A percentile compares a stretch with the other conserved stretches of the same genome.
Conservation (phyloP, 1,140 invertebrate species). For the Arion vulgaris region DNA sequence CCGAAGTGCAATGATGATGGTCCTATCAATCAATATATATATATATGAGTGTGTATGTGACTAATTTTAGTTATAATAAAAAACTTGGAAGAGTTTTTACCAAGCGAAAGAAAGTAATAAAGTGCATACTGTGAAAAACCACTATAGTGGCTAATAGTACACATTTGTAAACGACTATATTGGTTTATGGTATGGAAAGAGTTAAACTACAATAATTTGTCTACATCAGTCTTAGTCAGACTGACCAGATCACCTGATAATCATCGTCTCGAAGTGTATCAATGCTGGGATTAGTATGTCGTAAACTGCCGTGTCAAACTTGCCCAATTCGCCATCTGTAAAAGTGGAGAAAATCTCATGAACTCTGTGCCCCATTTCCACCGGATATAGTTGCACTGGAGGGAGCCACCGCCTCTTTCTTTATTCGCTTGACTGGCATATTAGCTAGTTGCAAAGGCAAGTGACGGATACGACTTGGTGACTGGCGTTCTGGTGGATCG, state of each 20-base stretch:
- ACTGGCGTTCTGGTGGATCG: not conserved
- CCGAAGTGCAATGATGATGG: too few relatives aligned
- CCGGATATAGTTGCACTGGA: not conserved
- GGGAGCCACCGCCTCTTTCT: not conserved
- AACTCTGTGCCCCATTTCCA: not conserved
- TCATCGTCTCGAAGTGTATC: constrained; percentile 1
- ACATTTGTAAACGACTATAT: too few relatives aligned
- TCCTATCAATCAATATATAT: too few relatives aligned
- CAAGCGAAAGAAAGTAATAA: too few relatives aligned
- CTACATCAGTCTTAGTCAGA: too few relatives aligned
- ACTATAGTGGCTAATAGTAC: too few relatives aligned
- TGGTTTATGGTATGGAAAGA: too few relatives aligned
- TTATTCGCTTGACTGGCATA: not conserved
- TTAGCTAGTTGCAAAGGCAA: not conserved
- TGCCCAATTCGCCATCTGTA: not conserved
- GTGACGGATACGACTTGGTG: not conserved
- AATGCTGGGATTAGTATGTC: not conserved
- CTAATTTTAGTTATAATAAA: too few relatives aligned
- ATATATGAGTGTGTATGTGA: too few relatives aligned
- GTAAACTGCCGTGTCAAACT: not conserved
- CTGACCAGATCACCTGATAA: not conserved
- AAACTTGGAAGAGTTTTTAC: too few relatives aligned
- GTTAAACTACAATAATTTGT: too few relatives aligned
- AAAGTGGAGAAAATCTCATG: not conserved
- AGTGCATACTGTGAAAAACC: too few relatives aligned